Percentiles rank a stretch among this genome's conserved stretches.
Evolutionary conservation across 2,888 invertebrate genomes (phyloP).

Genomic region (Drosophila pegasa): DNA sequence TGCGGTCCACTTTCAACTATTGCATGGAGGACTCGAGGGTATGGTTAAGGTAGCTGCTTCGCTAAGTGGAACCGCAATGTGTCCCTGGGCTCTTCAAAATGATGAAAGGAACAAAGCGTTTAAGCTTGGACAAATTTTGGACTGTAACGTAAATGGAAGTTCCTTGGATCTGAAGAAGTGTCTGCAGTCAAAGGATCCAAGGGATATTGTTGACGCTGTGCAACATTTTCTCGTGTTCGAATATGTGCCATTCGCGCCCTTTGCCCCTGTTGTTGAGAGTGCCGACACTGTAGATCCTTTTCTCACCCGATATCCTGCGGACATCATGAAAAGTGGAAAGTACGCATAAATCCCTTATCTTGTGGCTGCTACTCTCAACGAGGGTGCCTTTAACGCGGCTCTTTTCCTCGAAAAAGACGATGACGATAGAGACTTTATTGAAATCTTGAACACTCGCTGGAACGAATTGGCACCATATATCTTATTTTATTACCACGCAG

Average conservation of each 20-base stretch:
- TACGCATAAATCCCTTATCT: slow-evolving; percentile 90
- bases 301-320: slow-evolving; percentile 88
- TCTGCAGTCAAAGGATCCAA: slow-evolving; percentile 17
- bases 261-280: slow-evolving; percentile 90
- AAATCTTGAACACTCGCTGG: slow-evolving; percentile 30
- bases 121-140: slow-evolving; percentile 85
- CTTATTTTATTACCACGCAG: slow-evolving; percentile 17
- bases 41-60: slow-evolving; percentile 83
- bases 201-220: slow-evolving; percentile 24
- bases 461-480: slow-evolving; percentile 32
- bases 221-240: slow-evolving; percentile 85
- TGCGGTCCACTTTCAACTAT: slow-evolving; percentile 89
- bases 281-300: slow-evolving; percentile 86
- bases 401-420: slow-evolving; percentile 2
- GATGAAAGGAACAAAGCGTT: slow-evolving; percentile 87
- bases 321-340: slow-evolving; percentile 87
- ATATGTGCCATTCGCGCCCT: slow-evolving; percentile 90
- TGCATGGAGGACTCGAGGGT: slow-evolving; percentile 71
- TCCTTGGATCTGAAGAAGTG: slow-evolving; percentile 86
- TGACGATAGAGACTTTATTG: slow-evolving; percentile 20
- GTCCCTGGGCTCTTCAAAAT: slow-evolving; percentile 87
- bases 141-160: slow-evolving; percentile 87
- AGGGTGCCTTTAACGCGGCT: slow-evolving; percentile 35
- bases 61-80: slow-evolving; percentile 89
- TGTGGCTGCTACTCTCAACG: slow-evolving; percentile 85